Evolutionary conservation across 2,797 vertebrate genomes (phyloP), one percentile per base, ranked within the genome.

Genomic region (Malurus splendens): DNA sequence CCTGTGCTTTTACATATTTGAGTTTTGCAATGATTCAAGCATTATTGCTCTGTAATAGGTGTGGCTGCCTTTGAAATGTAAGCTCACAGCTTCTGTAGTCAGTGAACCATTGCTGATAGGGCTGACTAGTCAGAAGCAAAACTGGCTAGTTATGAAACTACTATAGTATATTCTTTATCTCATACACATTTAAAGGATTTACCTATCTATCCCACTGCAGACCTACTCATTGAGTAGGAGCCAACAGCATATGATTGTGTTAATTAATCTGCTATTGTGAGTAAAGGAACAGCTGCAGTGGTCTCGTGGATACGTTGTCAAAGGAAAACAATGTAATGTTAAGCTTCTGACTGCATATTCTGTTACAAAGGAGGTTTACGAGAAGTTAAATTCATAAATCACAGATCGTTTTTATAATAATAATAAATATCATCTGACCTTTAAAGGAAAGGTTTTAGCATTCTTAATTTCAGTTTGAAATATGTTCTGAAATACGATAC

Each of bases 221-320:
- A 99, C 98, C 98, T 98, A 98, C 97, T 98, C 98, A 98, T 98
- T 99, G 99, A 99, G 98, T 98, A 97, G 92, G 96, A 98, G 99
- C 99, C 99, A 99, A 98, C 97, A 98, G 98, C 98, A 98, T 98
- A 98, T 98, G 99, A 99, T 98, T 99, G 98, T 99, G 99, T 99
- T 99, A 99, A 99, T 99, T 99, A 99, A 99, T 99, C 99, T 99
- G 99, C 98, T 98, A 99, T 99, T 99, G 98, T 99, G 98, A 98
- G 98, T 98, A 96, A 97, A 98, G 98, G 98, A 98, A 98, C 99
- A 99, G 99, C 99, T 99, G 99, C 98, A 98, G 97, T 97, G 98
- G 98, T 98, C 98, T 98, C 98, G 98, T 97, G 98, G 98, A 98
- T 98, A 98, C 98, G 98, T 98, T 98, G 99, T 99, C 99, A 99